Evolutionary conservation across 2,888 invertebrate genomes (phyloP).

Genomic region (Phania funesta): DNA sequence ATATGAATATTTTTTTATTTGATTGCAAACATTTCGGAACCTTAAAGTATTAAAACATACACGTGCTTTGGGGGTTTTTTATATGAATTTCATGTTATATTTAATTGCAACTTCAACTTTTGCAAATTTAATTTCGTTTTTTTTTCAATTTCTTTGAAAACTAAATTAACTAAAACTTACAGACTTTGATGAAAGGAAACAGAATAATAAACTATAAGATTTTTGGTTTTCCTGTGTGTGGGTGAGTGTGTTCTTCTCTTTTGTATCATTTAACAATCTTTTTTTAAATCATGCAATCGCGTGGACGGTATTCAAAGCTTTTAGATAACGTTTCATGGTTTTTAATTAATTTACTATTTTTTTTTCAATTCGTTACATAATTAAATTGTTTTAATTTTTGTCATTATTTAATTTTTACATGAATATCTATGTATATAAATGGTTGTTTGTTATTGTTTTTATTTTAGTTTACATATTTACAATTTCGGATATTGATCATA

Average conservation of each 20-base stretch:
- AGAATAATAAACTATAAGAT: constrained; percentile 20
- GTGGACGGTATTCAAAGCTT: constrained; percentile 75
- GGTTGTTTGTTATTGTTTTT: constrained; percentile 34
- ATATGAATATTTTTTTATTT: too few relatives aligned
- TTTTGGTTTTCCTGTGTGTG: constrained; percentile 31
- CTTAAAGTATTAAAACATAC: constrained; percentile 1
- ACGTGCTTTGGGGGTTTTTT: not conserved
- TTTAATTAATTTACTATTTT: constrained; percentile 40
- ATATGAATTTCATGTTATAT: not conserved
- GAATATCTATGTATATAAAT: constrained; percentile 63
- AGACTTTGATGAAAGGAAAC: not conserved
- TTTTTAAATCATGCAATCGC: constrained; percentile 68
- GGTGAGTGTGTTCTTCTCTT: constrained; percentile 71
- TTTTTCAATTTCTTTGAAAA: not conserved
- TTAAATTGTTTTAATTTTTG: constrained; percentile 24
- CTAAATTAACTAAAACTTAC: not conserved
- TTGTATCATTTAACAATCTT: constrained; percentile 68
- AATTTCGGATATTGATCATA: constrained; percentile 47
- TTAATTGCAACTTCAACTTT: constrained; percentile 64
- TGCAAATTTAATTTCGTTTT: constrained; percentile 38
- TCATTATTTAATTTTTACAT: constrained; percentile 49
- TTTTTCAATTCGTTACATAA: constrained; percentile 19
- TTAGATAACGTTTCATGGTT: constrained; percentile 70
- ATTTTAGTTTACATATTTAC: constrained; percentile 66
- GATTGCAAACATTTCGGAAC: too few relatives aligned